These are phyloP conservation scores for Heliconius ismenius DNA, from an alignment of 2,888 invertebrate genomes.

Conservation along the genomic window DNA sequence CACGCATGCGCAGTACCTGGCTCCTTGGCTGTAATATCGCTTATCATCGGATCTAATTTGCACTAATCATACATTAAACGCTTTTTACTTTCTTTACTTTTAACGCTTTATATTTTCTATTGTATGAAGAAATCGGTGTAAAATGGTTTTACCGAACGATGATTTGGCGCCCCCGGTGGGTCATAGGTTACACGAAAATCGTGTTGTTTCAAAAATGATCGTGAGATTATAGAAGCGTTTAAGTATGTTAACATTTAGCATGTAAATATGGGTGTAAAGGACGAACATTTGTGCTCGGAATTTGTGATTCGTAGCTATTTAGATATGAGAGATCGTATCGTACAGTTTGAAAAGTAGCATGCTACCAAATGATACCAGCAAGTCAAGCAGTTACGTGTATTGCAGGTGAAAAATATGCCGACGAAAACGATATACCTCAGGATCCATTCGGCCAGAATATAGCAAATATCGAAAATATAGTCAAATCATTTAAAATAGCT, in stretches of 20 bases:
- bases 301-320: constrained; percentile 38
- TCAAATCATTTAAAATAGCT: constrained; percentile 67
- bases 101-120: constrained; percentile 62
- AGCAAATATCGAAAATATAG: constrained; percentile 67
- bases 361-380: constrained; percentile 43
- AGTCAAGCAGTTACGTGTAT: constrained; percentile 68
- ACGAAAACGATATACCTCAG: constrained; percentile 74
- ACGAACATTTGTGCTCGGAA: constrained; percentile 46
- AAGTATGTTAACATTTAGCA: constrained; percentile 50
- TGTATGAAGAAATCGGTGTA: constrained; percentile 78
- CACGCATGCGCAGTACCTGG: constrained; percentile 48
- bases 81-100: constrained; percentile 61
- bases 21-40: constrained; percentile 49
- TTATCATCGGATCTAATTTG: constrained; percentile 63
- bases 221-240: constrained; percentile 32
- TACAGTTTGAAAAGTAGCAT: constrained; percentile 45
- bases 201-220: constrained; percentile 8
- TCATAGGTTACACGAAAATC: constrained; percentile 63
- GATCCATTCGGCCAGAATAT: constrained; percentile 66
- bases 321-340: constrained; percentile 26
- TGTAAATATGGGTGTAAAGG: constrained; percentile 49
- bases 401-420: constrained; percentile 77
- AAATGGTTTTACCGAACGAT: constrained; percentile 55
- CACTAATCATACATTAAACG: constrained; percentile 60
- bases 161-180: constrained; percentile 79